phyloP scores from a whole-genome alignment of 2,797 vertebrate species.

The Glyptemys insculpta region DNA sequence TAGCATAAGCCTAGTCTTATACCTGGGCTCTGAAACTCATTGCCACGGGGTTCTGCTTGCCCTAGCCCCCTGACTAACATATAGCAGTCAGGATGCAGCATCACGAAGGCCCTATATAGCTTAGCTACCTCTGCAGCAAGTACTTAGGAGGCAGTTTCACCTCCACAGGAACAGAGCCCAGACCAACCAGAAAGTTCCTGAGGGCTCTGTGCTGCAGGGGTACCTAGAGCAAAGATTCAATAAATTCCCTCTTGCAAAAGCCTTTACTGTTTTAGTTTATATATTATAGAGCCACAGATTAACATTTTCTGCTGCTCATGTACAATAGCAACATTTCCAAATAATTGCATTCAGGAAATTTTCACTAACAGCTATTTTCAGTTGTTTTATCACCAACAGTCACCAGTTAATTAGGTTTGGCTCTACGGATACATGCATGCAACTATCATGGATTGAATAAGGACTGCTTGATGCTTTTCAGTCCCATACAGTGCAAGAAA shows the following conservation, averaged over 20 bases:
- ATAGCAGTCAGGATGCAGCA: no score
- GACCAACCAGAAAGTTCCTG: neutral
- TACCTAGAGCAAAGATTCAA: neutral
- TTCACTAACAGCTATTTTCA: neutral
- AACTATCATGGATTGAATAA: neutral
- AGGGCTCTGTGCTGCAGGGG: neutral
- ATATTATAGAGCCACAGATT: neutral
- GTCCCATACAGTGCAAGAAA: neutral
- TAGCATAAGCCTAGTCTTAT: no score
- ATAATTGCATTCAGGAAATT: neutral
- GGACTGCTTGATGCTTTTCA: neutral
- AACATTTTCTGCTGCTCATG: neutral
- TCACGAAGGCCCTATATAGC: neutral
- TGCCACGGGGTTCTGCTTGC: no score
- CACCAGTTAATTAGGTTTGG: neutral
- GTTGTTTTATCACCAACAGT: neutral
- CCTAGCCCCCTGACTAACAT: no score
- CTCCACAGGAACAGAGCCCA: accelerated
- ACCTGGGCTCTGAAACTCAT: no score
- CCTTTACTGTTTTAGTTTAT: neutral
- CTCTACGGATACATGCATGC: neutral
- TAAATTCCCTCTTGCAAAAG: neutral
- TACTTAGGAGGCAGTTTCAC: neutral
- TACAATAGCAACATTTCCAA: slow-evolving; percentile 1
- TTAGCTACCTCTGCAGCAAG: neutral